Percentiles rank a stretch among this genome's conserved stretches.
Conservation (phyloP, 2,888 invertebrate genomes). For the Agrochola lota region DNA sequence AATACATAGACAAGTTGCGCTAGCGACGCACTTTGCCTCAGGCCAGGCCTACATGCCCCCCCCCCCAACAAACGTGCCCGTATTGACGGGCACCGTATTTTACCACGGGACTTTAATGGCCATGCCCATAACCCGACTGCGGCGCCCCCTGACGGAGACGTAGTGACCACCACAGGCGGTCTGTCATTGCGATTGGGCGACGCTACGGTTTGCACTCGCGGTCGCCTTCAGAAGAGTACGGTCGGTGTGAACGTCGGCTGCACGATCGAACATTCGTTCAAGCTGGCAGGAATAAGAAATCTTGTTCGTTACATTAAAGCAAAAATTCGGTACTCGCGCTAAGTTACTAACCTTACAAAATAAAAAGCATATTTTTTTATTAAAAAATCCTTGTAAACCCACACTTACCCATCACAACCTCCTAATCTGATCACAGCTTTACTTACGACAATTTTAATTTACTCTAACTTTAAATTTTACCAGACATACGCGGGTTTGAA, state of each 20-base stretch:
- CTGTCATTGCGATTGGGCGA: background rate
- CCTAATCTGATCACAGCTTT: conserved; percentile 88
- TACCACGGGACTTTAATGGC: background rate
- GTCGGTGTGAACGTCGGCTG: conserved; percentile 22
- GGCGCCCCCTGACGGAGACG: background rate
- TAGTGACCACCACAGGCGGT: background rate
- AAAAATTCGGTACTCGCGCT: conserved; percentile 80
- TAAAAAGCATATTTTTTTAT: conserved; percentile 76
- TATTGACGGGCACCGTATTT: background rate
- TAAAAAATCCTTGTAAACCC: conserved; percentile 80
- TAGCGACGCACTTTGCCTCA: background rate
- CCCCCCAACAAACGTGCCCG: background rate
- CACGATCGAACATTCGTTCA: conserved; percentile 50
- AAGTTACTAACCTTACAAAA: conserved; percentile 75
- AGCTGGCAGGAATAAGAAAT: conserved; percentile 74
- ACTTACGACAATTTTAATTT: conserved; percentile 80
- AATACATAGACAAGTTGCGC: background rate
- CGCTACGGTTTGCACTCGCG: background rate
- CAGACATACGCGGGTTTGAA: conserved; percentile 53
- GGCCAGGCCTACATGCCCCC: too few relatives aligned
- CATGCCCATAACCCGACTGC: too few relatives aligned
- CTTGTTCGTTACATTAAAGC: conserved; percentile 79
- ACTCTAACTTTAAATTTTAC: conserved; percentile 70
- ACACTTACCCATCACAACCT: conserved; percentile 86
- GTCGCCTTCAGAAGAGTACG: background rate